phyloP scores from a whole-genome alignment of 1,140 invertebrate genomes.

The Pissodes strobi region DNA sequence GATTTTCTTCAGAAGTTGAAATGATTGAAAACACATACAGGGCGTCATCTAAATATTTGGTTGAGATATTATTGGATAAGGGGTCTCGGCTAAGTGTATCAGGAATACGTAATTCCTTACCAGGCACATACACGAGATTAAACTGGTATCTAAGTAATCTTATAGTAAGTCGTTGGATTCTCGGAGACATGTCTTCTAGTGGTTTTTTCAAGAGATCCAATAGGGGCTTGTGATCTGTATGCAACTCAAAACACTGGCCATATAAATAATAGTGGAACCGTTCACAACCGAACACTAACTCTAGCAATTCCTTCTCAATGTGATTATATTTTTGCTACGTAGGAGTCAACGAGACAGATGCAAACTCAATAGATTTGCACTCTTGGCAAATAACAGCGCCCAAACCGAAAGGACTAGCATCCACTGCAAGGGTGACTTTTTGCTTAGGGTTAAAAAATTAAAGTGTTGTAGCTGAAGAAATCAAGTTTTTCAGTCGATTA shows the following conservation, averaged over 20 bases:
- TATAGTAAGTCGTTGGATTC: slow-evolving; percentile 9
- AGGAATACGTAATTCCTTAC: neutral
- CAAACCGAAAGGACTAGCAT: slow-evolving; percentile 59
- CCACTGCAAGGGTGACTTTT: slow-evolving; percentile 55
- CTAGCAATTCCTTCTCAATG: slow-evolving; percentile 3
- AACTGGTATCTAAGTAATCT: slow-evolving; percentile 15
- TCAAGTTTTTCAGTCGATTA: slow-evolving; percentile 6
- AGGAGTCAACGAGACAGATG: neutral
- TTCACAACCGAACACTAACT: slow-evolving; percentile 22
- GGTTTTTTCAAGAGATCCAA: slow-evolving; percentile 10
- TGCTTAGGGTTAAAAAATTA: slow-evolving; percentile 45
- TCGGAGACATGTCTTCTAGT: slow-evolving; percentile 3
- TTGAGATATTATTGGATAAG: neutral
- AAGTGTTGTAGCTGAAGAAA: slow-evolving; percentile 7
- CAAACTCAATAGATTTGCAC: slow-evolving; percentile 7
- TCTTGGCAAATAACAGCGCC: slow-evolving; percentile 58
- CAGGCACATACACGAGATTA: slow-evolving; percentile 10
- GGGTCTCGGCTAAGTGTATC: slow-evolving; percentile 8
- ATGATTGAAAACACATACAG: no score
- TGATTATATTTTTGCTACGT: slow-evolving; percentile 3
- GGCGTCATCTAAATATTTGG: neutral
- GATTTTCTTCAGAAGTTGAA: no score
- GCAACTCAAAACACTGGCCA: neutral
- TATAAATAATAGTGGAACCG: slow-evolving; percentile 19
- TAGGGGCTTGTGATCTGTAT: slow-evolving; percentile 4